Evolutionary conservation across 2,797 vertebrate genomes (phyloP).

Genomic region (Chaetodon trifasciatus): DNA sequence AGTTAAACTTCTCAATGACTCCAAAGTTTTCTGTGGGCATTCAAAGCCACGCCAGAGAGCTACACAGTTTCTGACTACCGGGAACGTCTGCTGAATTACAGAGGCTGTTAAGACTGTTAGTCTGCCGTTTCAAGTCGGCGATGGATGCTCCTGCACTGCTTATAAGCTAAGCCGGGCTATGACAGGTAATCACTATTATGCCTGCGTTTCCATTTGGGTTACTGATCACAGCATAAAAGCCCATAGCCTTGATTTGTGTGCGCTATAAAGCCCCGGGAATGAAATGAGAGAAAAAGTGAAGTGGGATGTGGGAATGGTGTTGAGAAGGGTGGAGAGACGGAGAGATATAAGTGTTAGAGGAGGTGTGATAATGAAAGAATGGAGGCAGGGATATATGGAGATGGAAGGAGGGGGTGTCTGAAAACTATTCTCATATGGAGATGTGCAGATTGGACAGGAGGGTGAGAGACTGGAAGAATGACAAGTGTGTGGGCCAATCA

Average conservation of each 20-base stretch:
- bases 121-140: constrained; percentile 62
- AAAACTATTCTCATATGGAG: constrained; percentile 74
- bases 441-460: constrained; percentile 70
- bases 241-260: constrained; percentile 76
- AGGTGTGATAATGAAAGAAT: constrained; percentile 76
- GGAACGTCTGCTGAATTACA: constrained; percentile 62
- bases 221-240: constrained; percentile 80
- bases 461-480: constrained; percentile 75
- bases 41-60: constrained; percentile 31
- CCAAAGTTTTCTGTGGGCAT: constrained; percentile 55
- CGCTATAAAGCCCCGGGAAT: constrained; percentile 65
- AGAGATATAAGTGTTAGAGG: constrained; percentile 65
- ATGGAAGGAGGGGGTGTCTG: constrained; percentile 43
- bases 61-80: constrained; percentile 33
- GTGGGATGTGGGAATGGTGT: constrained; percentile 70
- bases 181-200: constrained; percentile 81
- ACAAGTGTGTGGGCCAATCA: constrained; percentile 81
- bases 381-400: constrained; percentile 51
- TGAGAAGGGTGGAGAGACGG: constrained; percentile 49
- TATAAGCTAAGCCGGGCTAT: constrained; percentile 72
- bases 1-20: constrained; percentile 52
- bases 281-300: constrained; percentile 66
- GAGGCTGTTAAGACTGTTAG: constrained; percentile 66
- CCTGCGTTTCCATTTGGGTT: constrained; percentile 76
- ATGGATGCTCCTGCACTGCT: constrained; percentile 62